Conservation (phyloP, 2,113 vertebrate genomes). For the Phasianus colchicus region DNA sequence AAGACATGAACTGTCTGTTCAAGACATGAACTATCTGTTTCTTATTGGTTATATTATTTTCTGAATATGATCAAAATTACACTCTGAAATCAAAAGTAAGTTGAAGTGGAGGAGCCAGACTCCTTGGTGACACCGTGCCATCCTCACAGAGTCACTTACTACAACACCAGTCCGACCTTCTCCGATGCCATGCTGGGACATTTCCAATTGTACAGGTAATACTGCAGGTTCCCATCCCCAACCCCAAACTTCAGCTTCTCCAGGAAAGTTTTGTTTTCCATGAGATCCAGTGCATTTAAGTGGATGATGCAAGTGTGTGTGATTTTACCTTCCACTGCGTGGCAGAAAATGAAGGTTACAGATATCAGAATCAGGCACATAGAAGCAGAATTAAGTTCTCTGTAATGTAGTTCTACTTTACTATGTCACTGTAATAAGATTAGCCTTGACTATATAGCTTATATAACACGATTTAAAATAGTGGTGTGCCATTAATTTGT, state of each 20-base stretch:
- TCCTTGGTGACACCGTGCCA: too few relatives aligned
- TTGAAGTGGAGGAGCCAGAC: not conserved
- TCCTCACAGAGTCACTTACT: too few relatives aligned
- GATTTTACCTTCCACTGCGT: conserved; percentile 40
- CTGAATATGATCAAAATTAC: conserved; percentile 25
- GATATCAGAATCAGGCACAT: not conserved
- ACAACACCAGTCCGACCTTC: too few relatives aligned
- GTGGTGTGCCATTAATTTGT: conserved; percentile 26
- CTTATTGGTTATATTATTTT: conserved; percentile 8
- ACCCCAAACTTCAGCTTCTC: too few relatives aligned
- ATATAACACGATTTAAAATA: conserved; percentile 19
- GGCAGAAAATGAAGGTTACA: conserved; percentile 4
- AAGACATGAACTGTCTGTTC: not conserved
- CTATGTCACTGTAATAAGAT: conserved; percentile 4
- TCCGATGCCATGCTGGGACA: too few relatives aligned
- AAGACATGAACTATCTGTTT: not conserved
- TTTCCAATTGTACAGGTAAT: too few relatives aligned
- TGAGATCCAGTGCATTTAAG: too few relatives aligned
- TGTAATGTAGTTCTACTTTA: conserved; percentile 10
- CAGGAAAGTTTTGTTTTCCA: too few relatives aligned
- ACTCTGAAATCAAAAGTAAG: conserved; percentile 3
- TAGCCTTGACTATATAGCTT: conserved; percentile 6
- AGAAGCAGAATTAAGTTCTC: conserved; percentile 30
- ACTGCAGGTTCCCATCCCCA: too few relatives aligned
- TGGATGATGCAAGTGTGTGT: not conserved